phyloP scores from a whole-genome alignment of 2,797 vertebrate genomes.

The Podarcis siculus region DNA sequence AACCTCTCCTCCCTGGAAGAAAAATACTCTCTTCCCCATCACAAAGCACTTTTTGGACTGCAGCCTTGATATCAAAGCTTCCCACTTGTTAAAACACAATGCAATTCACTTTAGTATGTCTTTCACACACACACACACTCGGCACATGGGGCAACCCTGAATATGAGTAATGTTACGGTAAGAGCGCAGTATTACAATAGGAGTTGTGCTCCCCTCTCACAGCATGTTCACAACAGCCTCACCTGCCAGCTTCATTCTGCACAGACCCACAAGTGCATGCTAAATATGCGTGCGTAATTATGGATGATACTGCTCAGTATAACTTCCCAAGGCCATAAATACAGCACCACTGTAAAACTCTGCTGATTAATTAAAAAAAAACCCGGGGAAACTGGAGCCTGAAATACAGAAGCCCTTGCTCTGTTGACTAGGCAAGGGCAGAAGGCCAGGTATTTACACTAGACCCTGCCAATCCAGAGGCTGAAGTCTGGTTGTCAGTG shows the following conservation, averaged over 20 bases:
- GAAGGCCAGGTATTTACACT: background rate
- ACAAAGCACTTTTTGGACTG: slow-evolving; percentile 36
- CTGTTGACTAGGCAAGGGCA: background rate
- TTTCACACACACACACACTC: slow-evolving; percentile 9
- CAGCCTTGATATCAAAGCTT: slow-evolving; percentile 16
- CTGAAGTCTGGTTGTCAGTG: background rate
- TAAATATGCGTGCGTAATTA: background rate
- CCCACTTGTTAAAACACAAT: slow-evolving; percentile 21
- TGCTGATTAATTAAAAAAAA: background rate
- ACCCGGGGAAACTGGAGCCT: background rate
- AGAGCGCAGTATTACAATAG: background rate
- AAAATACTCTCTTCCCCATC: slow-evolving; percentile 22
- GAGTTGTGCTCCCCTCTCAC: background rate
- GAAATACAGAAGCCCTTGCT: background rate
- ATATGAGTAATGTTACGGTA: background rate
- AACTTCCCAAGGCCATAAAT: background rate
- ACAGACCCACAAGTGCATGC: background rate
- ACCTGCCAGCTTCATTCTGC: background rate
- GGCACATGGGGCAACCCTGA: slow-evolving; percentile 18
- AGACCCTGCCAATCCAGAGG: background rate
- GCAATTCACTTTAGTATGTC: slow-evolving; percentile 25
- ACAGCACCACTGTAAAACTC: background rate
- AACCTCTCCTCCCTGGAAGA: slow-evolving; percentile 30
- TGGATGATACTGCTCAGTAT: background rate
- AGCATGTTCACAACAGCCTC: background rate